phyloP scores from a whole-genome alignment of 2,888 invertebrate species.

The Metalampra italica region DNA sequence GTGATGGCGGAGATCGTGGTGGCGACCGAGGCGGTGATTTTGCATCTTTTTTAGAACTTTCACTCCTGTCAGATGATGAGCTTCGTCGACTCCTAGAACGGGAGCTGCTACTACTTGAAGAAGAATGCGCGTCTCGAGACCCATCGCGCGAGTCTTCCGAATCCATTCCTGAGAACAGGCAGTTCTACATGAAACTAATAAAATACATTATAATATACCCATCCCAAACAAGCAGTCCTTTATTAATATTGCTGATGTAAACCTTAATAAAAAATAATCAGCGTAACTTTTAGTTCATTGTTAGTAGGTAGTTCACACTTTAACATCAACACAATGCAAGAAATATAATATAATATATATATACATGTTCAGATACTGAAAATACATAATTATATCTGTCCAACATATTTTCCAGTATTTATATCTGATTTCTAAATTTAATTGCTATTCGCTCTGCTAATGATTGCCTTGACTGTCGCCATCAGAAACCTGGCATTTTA shows the following conservation, averaged over 20 bases:
- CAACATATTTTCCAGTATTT: no score
- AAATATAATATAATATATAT: no score
- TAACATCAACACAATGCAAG: neutral
- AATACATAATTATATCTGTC: no score
- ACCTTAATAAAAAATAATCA: neutral
- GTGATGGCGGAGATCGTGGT: conserved; percentile 28
- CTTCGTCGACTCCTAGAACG: conserved; percentile 65
- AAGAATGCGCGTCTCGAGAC: conserved; percentile 55
- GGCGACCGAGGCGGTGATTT: conserved; percentile 51
- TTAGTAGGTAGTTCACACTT: conserved; percentile 12
- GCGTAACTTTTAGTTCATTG: conserved; percentile 13
- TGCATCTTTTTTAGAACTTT: conserved; percentile 54
- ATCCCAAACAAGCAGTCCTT: conserved; percentile 39
- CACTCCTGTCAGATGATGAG: conserved; percentile 61
- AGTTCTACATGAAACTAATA: conserved; percentile 26
- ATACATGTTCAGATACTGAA: no score
- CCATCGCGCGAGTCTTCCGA: conserved; percentile 80
- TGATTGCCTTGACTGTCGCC: no score
- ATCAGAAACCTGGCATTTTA: no score
- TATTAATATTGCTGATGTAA: conserved; percentile 26
- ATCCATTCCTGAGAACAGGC: conserved; percentile 75
- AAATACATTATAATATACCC: conserved; percentile 15
- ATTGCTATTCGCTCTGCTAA: no score
- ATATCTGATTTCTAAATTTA: no score
- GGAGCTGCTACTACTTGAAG: conserved; percentile 72